Evolutionary conservation across 2,888 invertebrate genomes (phyloP).

Genomic region (Acrobasis repandana): DNA sequence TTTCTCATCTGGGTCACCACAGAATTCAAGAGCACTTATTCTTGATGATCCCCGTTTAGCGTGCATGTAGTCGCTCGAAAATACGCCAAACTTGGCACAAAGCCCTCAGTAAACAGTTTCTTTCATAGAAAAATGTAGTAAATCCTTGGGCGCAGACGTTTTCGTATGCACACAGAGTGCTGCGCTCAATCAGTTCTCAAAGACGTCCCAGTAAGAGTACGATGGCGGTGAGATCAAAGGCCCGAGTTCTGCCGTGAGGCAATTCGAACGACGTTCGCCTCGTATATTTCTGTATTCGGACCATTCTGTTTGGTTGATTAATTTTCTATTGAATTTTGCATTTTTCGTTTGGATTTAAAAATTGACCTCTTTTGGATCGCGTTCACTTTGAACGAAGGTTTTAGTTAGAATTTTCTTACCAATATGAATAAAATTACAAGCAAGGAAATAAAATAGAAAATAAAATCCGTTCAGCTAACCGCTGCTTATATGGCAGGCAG

Average conservation of each 20-base stretch:
- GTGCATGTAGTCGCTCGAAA: conserved; percentile 6
- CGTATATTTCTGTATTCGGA: conserved; percentile 14
- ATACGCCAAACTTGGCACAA: conserved; percentile 32
- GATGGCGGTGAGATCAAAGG: conserved; percentile 67
- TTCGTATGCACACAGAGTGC: conserved; percentile 75
- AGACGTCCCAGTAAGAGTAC: conserved; percentile 59
- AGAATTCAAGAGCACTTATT: conserved; percentile 10
- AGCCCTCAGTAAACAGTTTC: conserved; percentile 52
- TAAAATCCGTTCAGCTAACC: no score
- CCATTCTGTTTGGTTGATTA: conserved; percentile 23
- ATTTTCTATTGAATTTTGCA: conserved; percentile 14
- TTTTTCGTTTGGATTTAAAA: background rate
- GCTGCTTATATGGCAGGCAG: no score
- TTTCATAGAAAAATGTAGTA: conserved; percentile 58
- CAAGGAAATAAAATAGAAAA: no score
- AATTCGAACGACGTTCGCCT: conserved; percentile 24
- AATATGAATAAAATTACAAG: no score
- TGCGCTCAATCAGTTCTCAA: conserved; percentile 78
- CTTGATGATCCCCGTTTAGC: conserved; percentile 6
- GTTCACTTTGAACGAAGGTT: background rate
- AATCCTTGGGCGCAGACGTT: conserved; percentile 61
- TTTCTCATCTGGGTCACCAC: background rate
- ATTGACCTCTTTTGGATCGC: background rate
- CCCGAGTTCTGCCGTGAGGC: conserved; percentile 45
- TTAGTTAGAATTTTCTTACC: no score